Conservation (phyloP, 2,797 vertebrate genomes). For the Pterois miles region DNA sequence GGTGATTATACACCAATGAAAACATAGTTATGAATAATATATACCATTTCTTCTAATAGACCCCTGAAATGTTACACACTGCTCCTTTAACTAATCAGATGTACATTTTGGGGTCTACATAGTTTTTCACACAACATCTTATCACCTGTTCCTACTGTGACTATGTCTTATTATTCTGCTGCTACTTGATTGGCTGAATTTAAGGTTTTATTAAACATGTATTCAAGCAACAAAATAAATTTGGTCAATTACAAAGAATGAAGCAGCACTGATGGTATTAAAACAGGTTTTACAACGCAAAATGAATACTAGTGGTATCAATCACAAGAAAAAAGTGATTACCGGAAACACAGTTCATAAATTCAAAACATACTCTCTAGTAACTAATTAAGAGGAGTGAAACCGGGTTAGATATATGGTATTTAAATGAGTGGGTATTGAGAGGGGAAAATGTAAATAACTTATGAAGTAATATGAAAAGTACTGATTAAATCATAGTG, state of each 20-base stretch:
- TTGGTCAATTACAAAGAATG: neutral
- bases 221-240: neutral
- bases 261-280: neutral
- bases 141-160: neutral
- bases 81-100: neutral
- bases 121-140: neutral
- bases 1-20: no score
- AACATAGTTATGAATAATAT: no score
- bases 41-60: no score
- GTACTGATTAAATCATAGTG: neutral
- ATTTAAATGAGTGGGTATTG: neutral
- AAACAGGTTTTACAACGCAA: neutral
- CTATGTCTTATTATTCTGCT: neutral
- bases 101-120: neutral
- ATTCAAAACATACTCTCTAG: neutral
- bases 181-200: neutral
- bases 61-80: rapidly evolving
- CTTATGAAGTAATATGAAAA: neutral
- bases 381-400: neutral
- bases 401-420: neutral
- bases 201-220: neutral
- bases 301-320: neutral
- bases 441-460: neutral
- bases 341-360: neutral
- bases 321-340: neutral